phyloP scores from a whole-genome alignment of 2,797 vertebrate species.

The Mus minutoides region DNA sequence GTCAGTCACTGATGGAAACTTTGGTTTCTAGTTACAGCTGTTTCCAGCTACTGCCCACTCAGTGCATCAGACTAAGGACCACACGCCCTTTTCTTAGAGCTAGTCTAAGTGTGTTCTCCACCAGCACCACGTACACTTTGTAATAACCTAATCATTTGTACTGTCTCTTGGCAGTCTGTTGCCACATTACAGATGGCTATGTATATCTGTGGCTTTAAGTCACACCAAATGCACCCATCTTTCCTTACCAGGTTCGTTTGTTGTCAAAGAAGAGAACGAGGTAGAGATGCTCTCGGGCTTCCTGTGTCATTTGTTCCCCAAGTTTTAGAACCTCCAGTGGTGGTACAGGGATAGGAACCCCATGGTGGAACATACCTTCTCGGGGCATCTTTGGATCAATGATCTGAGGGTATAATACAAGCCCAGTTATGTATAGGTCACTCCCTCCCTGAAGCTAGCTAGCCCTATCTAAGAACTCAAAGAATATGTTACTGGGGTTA shows the following conservation, averaged over 20 bases:
- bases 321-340: conserved; percentile 98
- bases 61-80: conserved; percentile 1
- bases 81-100: conserved; percentile 9
- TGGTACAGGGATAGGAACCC: conserved; percentile 98
- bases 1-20: not conserved
- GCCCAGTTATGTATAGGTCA: conserved; percentile 39
- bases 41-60: conserved; percentile 44
- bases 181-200: not conserved
- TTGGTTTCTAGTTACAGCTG: conserved; percentile 31
- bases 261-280: conserved; percentile 99
- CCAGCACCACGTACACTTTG: not conserved
- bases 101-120: not conserved
- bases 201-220: conserved; percentile 23
- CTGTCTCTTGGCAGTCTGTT: not conserved
- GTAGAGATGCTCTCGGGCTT: conserved; percentile 98
- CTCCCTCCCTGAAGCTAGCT: not conserved
- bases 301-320: conserved; percentile 99
- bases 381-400: conserved; percentile 99
- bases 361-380: conserved; percentile 98
- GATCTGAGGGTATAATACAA: conserved; percentile 89
- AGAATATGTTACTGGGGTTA: not conserved
- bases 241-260: conserved; percentile 97
- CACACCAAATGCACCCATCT: not conserved
- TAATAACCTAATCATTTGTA: not conserved
- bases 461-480: not conserved